Conservation (phyloP, 2,888 invertebrate genomes). For the Oligia latruncula region DNA sequence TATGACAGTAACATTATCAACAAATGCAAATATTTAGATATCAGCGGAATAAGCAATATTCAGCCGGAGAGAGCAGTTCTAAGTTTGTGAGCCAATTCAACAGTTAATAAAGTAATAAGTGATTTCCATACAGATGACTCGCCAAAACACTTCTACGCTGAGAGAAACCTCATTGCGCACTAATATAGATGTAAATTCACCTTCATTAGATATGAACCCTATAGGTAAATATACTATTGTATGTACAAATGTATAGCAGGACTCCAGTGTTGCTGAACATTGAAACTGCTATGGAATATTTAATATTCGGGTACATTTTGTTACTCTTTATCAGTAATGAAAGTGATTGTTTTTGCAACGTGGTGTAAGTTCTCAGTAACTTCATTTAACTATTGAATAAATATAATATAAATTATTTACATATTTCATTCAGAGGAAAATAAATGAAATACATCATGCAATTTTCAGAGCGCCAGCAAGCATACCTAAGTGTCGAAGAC, state of each 20-base stretch:
- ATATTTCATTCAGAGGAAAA: neutral
- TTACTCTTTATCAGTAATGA: neutral
- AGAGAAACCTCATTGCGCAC: constrained; percentile 62
- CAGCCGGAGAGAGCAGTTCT: constrained; percentile 36
- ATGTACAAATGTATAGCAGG: constrained; percentile 23
- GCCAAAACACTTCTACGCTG: constrained; percentile 59
- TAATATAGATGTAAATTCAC: constrained; percentile 73
- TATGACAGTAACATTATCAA: constrained; percentile 49
- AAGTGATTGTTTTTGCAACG: neutral
- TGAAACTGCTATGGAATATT: constrained; percentile 1
- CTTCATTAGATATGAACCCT: constrained; percentile 62
- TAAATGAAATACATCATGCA: neutral
- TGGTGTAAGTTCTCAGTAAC: neutral
- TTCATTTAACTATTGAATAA: neutral
- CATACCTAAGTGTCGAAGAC: neutral
- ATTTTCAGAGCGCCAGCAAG: neutral
- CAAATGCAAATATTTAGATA: constrained; percentile 62
- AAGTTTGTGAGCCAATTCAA: constrained; percentile 47
- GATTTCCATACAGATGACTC: constrained; percentile 73
- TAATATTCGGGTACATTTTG: neutral
- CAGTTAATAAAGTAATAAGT: constrained; percentile 64
- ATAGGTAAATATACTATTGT: constrained; percentile 40
- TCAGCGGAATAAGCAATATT: constrained; percentile 50
- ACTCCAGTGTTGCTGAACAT: neutral
- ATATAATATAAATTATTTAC: too few relatives aligned